Base-by-base conservation (phyloP, 2,797 vertebrate species). In the Coracias cyanogaster region DNA sequence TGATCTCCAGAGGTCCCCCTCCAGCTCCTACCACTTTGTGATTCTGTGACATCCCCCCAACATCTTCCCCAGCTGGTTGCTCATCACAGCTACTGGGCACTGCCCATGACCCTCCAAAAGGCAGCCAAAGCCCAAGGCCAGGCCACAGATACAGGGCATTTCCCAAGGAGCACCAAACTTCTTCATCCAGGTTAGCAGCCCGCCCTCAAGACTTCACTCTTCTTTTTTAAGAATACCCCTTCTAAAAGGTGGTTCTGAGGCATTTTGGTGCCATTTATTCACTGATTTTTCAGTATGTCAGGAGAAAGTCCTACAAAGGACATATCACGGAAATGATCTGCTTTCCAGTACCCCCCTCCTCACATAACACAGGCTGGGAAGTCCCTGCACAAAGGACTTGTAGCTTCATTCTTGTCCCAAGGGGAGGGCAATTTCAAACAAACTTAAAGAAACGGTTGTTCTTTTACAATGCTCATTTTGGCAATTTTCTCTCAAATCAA, bases 401-500 rank as follows among this genome's bases (percentile, higher is more conserved):
- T 4, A 35, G 43, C 39, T 83, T 92, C n/a, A n/a, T 6, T 48
- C 41, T 79, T 81, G 41, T 91, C 92, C 82, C 78, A 60, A 24
- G 58, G 82, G 85, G 45, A 73, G 46, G 55, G 49, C 61, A 33
- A 71, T 79, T 91, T 64, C 60, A 91, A 33, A 51, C 43, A 80
- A 81, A 58, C 0, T 0, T n/a, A 64, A 65, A 28, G 51, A 48
- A 85, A 87, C 46, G 64, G 71, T 74, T 86, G 57, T 48, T 78
- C 64, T 94, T 91, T 91, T 90, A 93, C 85, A 90, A 57, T 33
- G 21, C 71, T 80, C 70, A 8, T 80, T 84, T 90, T 45, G 51
- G 73, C 82, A 93, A 52, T 90, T 90, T 84, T 90, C 71, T 90
- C 83, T 71, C 78, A 70, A 76, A 76, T 35, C 73, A 86, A 71